These are phyloP conservation scores for Xiphophorus maculatus DNA, from an alignment of 2,113 vertebrate genomes.

Conservation along the genomic window DNA sequence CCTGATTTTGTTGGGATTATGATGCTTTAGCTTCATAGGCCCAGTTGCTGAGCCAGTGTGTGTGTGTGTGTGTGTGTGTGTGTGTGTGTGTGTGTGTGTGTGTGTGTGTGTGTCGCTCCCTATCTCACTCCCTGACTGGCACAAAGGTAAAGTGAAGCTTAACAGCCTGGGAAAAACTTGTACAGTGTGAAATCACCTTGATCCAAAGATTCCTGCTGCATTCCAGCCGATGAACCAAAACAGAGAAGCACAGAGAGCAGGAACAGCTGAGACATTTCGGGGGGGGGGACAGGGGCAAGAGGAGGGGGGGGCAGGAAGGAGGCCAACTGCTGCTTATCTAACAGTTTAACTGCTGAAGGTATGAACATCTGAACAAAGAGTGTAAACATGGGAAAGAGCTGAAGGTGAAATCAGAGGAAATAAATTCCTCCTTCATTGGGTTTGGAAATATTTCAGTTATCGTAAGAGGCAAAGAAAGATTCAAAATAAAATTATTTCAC, in stretches of 20 bases:
- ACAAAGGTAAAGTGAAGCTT: constrained; percentile 81
- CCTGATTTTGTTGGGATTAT: too few relatives aligned
- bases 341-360: constrained; percentile 41
- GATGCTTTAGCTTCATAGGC: constrained; percentile 72
- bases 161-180: constrained; percentile 81
- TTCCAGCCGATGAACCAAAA: constrained; percentile 82
- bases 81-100: constrained; percentile 73
- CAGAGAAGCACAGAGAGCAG: constrained; percentile 74
- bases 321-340: constrained; percentile 63
- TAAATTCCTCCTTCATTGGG: too few relatives aligned
- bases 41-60: constrained; percentile 57
- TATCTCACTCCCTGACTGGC: constrained; percentile 75
- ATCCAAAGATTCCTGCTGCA: constrained; percentile 83
- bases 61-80: too few relatives aligned
- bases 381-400: not conserved
- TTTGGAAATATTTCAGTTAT: too few relatives aligned
- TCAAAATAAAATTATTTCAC: too few relatives aligned
- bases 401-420: too few relatives aligned
- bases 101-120: constrained; percentile 78
- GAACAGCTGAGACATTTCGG: constrained; percentile 78
- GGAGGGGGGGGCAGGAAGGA: constrained; percentile 65
- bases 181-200: constrained; percentile 85
- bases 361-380: constrained; percentile 53
- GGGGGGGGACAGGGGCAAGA: too few relatives aligned
- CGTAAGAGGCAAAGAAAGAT: too few relatives aligned